phyloP scores from a whole-genome alignment of 2,888 invertebrate species.

The Taenaris catops region DNA sequence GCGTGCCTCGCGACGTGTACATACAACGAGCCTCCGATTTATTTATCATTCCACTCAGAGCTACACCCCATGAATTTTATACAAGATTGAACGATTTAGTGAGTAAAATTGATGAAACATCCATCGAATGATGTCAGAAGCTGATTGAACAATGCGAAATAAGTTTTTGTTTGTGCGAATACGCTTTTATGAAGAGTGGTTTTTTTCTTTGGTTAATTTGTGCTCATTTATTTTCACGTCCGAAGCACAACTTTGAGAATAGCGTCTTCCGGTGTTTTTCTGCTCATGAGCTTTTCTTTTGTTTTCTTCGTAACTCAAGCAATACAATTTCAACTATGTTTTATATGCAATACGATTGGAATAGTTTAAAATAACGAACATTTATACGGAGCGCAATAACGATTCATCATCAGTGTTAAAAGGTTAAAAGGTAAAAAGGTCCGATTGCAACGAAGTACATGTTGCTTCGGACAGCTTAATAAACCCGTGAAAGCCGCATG shows the following conservation, averaged over 20 bases:
- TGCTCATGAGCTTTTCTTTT: neutral
- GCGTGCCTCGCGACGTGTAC: too few species aligned
- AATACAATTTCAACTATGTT: too few species aligned
- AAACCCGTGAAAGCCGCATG: too few species aligned
- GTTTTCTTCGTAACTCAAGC: neutral
- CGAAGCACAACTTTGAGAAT: neutral
- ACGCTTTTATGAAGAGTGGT: constrained; percentile 9
- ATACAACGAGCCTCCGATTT: constrained; percentile 72
- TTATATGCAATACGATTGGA: too few species aligned
- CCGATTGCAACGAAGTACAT: too few species aligned
- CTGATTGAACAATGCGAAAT: constrained; percentile 55
- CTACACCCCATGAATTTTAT: constrained; percentile 78
- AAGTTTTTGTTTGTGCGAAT: constrained; percentile 4
- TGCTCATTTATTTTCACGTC: constrained; percentile 5
- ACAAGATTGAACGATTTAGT: constrained; percentile 79
- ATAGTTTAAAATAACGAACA: too few species aligned
- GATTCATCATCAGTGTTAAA: too few species aligned
- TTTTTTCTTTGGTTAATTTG: constrained; percentile 8
- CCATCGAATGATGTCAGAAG: constrained; percentile 66
- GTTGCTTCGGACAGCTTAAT: too few species aligned
- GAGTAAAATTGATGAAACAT: constrained; percentile 76
- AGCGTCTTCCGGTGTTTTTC: constrained; percentile 1
- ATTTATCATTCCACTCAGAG: constrained; percentile 76
- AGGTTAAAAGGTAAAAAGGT: too few species aligned
- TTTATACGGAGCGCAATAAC: too few species aligned